Base-by-base conservation (phyloP, 2,113 vertebrate genomes). In the Ammodytes dubius region DNA sequence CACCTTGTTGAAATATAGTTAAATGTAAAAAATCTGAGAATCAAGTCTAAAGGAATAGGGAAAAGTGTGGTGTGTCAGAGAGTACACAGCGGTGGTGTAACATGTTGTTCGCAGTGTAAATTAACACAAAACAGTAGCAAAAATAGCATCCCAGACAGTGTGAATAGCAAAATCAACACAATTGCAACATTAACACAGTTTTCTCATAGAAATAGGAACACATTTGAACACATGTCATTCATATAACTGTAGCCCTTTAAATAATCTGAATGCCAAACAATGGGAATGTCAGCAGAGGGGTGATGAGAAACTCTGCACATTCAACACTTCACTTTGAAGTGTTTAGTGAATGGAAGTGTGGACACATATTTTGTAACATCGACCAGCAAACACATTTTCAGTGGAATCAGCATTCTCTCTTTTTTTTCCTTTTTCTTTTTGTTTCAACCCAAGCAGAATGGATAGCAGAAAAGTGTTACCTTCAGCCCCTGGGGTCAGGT, bases 211-310 rank as follows among this genome's bases (percentile, higher is more conserved):
- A 76, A n/a, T 6, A 74, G 39, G 0, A 68, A 14, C 61, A 84
- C 13, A 73, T 35, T 46, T 27, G 7, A 77, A 47, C 43, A 12
- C 4, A 77, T 4, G 11, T 75, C 43, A 59, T 1, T 64, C 60
- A 80, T 10, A 65, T 11, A 82, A 46, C 59, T 46, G 14, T 71
- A 67, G 58, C 72, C 81, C 70, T 83, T 78, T 47, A 46, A 79
- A 82, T 42, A 17, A 67, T 66, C 50, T 65, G 52, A 85, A 79
- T 93, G 95, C 95, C 95, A 95, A 96, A 96, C 95, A 96, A 95
- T 94, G 83, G 85, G 95, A 96, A 95, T 96, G 93, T 92, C 77
- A 91, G 92, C 93, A 95, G 95, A 95, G 94, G 79, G 88, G 91
- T 93, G 88, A 91, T 69, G 70, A 84, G 90, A 89, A 90, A 92